These are phyloP conservation scores for Tachina lurida DNA, from an alignment of 2,888 invertebrate species.

Conservation along the genomic window DNA sequence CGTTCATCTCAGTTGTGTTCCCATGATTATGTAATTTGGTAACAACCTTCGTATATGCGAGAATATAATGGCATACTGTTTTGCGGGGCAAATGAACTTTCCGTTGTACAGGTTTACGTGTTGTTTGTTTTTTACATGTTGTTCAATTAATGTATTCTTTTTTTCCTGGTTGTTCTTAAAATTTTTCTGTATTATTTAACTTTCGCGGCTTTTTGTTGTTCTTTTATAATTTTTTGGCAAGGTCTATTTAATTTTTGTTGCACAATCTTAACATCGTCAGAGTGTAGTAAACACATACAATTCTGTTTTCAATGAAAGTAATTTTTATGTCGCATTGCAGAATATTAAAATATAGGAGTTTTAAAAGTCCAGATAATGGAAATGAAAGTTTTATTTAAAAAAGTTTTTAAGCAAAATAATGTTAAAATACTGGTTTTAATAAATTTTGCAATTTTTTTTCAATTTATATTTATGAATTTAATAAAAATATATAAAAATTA, in stretches of 20 bases:
- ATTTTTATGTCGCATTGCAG: slow-evolving; percentile 64
- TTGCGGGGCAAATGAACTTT: slow-evolving; percentile 20
- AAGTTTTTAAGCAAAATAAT: background rate
- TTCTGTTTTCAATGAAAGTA: slow-evolving; percentile 39
- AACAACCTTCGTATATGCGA: background rate
- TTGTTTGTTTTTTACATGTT: slow-evolving; percentile 11
- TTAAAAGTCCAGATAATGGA: slow-evolving; percentile 40
- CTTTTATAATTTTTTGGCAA: slow-evolving; percentile 38
- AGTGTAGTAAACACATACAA: slow-evolving; percentile 18
- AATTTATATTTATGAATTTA: background rate
- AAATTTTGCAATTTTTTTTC: background rate
- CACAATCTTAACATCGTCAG: background rate
- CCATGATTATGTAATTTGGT: too few species aligned
- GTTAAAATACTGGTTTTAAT: too few species aligned
- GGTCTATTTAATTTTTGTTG: slow-evolving; percentile 21
- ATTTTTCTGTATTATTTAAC: slow-evolving; percentile 19
- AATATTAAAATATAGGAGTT: slow-evolving; percentile 51
- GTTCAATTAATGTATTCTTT: slow-evolving; percentile 32
- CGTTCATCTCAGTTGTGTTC: too few species aligned
- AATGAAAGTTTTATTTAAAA: slow-evolving; percentile 10
- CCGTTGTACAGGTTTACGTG: background rate
- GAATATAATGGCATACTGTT: background rate
- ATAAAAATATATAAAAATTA: too few species aligned
- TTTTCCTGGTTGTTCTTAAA: background rate
- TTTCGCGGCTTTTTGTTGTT: slow-evolving; percentile 27